Conservation (phyloP, 2,797 vertebrate species). For the Psittacula derbiana region DNA sequence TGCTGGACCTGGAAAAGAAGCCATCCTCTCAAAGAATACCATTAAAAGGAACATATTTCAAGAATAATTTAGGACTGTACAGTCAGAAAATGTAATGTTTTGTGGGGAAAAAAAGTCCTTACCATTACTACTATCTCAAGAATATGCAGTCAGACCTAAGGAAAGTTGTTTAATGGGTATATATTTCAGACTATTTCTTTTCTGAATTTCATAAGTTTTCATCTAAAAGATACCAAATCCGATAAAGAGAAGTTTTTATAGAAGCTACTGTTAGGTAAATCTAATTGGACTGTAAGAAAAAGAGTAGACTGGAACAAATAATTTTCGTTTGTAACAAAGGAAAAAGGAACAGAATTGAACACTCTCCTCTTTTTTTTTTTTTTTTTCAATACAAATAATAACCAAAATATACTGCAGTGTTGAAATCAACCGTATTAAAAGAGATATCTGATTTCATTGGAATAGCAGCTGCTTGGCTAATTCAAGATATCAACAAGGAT, state of each 20-base stretch:
- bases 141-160: background rate
- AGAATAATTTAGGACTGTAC: background rate
- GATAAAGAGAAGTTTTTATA: background rate
- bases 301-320: background rate
- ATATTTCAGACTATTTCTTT: background rate
- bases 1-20: background rate
- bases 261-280: background rate
- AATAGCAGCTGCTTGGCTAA: slow-evolving; percentile 70
- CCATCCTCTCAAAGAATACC: background rate
- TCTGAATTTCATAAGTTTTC: background rate
- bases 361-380: background rate
- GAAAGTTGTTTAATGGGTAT: background rate
- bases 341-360: background rate
- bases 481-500: slow-evolving; percentile 67
- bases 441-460: slow-evolving; percentile 52
- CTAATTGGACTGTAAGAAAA: background rate
- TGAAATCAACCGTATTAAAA: slow-evolving; percentile 51
- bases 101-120: background rate
- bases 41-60: background rate
- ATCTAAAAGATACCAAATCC: background rate
- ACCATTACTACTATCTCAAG: background rate
- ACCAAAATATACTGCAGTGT: background rate
- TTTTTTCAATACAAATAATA: slow-evolving; percentile 8
- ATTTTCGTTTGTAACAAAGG: background rate
- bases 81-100: background rate